Conservation (phyloP, 2,113 vertebrate genomes). For the Nothoprocta perdicaria region DNA sequence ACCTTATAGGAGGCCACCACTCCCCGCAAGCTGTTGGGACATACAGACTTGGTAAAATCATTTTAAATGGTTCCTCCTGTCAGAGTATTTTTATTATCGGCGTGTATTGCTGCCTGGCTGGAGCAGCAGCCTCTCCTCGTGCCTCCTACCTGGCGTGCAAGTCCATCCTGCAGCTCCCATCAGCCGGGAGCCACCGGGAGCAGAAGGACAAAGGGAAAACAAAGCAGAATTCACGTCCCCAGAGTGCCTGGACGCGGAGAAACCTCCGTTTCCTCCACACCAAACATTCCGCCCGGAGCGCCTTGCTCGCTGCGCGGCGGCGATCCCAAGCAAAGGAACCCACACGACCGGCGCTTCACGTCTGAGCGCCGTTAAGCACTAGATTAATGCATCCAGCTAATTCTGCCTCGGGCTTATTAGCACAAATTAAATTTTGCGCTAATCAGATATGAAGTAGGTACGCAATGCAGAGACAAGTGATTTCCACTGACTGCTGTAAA, state of each 20-base stretch:
- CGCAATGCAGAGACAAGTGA: conserved; percentile 58
- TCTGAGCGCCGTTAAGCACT: conserved; percentile 70
- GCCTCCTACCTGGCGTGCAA: not conserved
- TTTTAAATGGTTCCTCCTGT: not conserved
- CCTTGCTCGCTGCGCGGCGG: not conserved
- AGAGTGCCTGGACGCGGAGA: not conserved
- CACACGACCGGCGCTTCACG: conserved; percentile 9
- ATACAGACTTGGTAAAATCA: not conserved
- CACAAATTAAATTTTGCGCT: conserved; percentile 61
- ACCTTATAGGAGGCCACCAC: not conserved
- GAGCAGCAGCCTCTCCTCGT: not conserved
- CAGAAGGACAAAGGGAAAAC: not conserved
- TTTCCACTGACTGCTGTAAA: conserved; percentile 56
- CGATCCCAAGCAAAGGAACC: not conserved
- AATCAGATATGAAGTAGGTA: conserved; percentile 59
- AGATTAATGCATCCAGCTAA: conserved; percentile 74
- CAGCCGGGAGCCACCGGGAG: not conserved
- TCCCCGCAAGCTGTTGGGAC: not conserved
- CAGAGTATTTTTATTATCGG: not conserved
- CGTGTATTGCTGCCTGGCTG: not conserved
- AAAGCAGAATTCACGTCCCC: not conserved
- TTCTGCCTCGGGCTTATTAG: conserved; percentile 67
- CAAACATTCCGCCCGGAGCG: conserved; percentile 20
- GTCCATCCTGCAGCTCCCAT: not conserved
- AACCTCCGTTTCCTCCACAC: not conserved